Evolutionary conservation across 64 coral and sea anemone genomes (phyloP), one percentile per base, ranked within the genome.

Genomic region (Hydrozoanthus tunicans): DNA sequence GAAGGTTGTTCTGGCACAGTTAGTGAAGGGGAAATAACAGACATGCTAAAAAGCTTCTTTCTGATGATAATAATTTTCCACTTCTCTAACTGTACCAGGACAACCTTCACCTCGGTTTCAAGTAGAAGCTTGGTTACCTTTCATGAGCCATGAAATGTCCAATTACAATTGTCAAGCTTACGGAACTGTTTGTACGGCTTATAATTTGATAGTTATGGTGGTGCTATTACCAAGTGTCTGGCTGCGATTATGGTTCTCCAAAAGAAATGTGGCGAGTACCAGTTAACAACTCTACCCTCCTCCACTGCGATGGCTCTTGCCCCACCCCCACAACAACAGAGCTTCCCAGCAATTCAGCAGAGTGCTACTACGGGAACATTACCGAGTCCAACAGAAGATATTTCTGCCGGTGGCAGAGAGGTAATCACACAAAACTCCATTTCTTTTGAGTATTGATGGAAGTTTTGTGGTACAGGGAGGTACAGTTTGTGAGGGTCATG

Each of bases 231-330:
- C 2, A 88, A 88, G 66, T 88, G 84, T 56, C 3, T 88, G 55
- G 84, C 84, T 59, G 84, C 84, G 27, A 51, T 88, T 12, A 88
- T 88, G 84, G 84, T 88, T 55, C 84, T 88, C 0, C 84, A 88
- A 69, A 88, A 88, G 84, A 88, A 88, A 27, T 88, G 84, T 10
- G 59, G 15, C 5, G 84, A 88, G 5, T 88, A 74, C 84, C 84
- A 88, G 26, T 56, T 88, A 55, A 11, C 1, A 5, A 5, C 84
- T 54, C 7, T 74, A 27, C 84, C 68, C 13, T 55, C 84, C 11
- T 56, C 68, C 12, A 75, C 4, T 51, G 14, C 20, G n/a, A 57
- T 6, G 4, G 58, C 73, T 13, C 61, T 56, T 26, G 9, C 9
- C 6, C 66, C 66, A 14, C 62, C 82, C 55, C 68, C 69, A 59